Percentiles rank a stretch among this genome's conserved stretches.
Conservation (phyloP, 2,888 invertebrate genomes). For the Melangyna quadrimaculata region DNA sequence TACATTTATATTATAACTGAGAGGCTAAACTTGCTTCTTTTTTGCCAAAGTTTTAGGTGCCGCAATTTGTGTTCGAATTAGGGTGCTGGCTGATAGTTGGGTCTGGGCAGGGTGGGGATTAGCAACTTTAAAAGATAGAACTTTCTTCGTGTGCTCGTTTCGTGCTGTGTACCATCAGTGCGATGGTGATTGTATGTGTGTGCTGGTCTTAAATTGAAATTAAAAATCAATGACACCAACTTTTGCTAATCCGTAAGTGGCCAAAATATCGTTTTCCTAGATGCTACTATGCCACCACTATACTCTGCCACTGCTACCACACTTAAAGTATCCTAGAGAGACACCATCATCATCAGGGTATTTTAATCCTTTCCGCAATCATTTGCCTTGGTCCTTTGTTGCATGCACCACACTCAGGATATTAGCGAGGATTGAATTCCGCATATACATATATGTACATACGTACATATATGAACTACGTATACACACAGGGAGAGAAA, state of each 20-base stretch:
- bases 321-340: conserved; percentile 4
- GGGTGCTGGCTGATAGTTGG: background rate
- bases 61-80: conserved; percentile 63
- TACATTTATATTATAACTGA: conserved; percentile 42
- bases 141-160: background rate
- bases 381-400: conserved; percentile 38
- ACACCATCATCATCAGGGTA: conserved; percentile 14
- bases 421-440: conserved; percentile 55
- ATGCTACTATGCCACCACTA: background rate
- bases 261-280: conserved; percentile 36
- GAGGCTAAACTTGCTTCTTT: background rate
- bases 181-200: background rate
- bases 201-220: conserved; percentile 58
- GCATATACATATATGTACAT: conserved; percentile 29
- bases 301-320: background rate
- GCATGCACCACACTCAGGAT: conserved; percentile 46
- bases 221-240: conserved; percentile 68
- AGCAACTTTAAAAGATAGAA: conserved; percentile 29
- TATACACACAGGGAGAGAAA: background rate
- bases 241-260: conserved; percentile 60
- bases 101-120: conserved; percentile 47
- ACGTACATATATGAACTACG: background rate
- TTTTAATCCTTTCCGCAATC: conserved; percentile 58
- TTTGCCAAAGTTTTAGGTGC: conserved; percentile 46
- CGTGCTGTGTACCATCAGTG: background rate